These are phyloP conservation scores for Athene cunicularia DNA, from an alignment of 2,113 vertebrate species.

Conservation along the genomic window DNA sequence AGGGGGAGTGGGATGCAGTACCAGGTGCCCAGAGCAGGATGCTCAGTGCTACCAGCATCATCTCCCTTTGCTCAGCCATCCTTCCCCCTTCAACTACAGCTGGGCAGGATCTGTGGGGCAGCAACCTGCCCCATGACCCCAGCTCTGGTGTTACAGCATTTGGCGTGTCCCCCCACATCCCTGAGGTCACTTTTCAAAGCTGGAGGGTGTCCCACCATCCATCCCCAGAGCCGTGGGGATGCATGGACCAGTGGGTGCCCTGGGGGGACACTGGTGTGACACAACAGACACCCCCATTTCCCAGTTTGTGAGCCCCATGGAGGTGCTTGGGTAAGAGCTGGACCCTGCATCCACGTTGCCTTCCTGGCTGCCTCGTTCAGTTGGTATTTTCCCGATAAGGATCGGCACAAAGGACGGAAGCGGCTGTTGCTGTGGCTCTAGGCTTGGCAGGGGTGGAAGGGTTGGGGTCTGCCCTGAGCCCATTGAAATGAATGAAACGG, in stretches of 20 bases:
- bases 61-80: background rate
- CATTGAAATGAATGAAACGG: background rate
- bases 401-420: background rate
- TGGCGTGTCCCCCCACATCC: fast-evolving
- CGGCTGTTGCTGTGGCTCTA: background rate
- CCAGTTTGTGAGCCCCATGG: too few species aligned
- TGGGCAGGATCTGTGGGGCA: background rate
- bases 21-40: background rate
- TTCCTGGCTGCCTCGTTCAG: background rate
- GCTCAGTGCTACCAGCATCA: background rate
- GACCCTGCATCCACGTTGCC: fast-evolving
- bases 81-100: background rate
- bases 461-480: background rate
- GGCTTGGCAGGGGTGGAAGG: background rate
- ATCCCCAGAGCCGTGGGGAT: background rate
- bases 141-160: background rate
- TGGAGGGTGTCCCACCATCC: background rate
- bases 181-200: background rate
- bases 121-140: background rate
- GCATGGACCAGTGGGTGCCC: background rate
- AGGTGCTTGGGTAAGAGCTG: background rate
- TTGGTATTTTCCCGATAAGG: background rate
- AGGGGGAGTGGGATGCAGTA: background rate
- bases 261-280: background rate
- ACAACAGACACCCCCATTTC: background rate